Conservation (phyloP, 2,113 vertebrate species). For the Eretmochelys imbricata region DNA sequence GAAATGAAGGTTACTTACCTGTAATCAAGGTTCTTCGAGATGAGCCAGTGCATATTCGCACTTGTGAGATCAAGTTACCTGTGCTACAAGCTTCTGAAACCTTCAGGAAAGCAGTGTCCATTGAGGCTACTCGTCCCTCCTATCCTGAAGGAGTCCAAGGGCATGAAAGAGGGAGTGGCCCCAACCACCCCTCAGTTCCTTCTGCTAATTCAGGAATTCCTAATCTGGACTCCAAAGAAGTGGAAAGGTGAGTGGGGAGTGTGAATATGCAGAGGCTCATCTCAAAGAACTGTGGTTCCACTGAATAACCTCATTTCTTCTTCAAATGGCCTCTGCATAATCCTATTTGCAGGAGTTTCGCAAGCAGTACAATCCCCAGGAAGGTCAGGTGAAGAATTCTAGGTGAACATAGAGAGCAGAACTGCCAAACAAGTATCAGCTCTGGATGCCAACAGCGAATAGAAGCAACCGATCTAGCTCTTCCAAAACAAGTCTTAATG, state of each 20-base stretch:
- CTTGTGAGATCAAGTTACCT: not conserved
- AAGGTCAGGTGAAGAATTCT: too few relatives aligned
- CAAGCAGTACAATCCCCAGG: too few relatives aligned
- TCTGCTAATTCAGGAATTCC: not conserved
- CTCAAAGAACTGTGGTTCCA: not conserved
- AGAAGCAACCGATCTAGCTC: too few relatives aligned
- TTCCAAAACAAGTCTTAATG: too few relatives aligned
- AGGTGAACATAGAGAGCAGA: too few relatives aligned
- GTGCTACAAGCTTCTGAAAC: not conserved
- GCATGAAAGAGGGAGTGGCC: not conserved
- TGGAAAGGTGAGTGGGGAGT: not conserved
- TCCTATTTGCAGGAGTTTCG: too few relatives aligned
- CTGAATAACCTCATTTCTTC: too few relatives aligned
- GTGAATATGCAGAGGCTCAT: not conserved
- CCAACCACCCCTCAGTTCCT: not conserved
- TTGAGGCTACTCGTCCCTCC: not conserved
- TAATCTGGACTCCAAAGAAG: not conserved
- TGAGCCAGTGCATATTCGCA: not conserved
- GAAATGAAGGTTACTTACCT: not conserved
- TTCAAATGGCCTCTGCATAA: too few relatives aligned
- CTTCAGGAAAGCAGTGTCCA: not conserved
- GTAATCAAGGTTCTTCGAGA: not conserved
- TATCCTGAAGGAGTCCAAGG: not conserved
- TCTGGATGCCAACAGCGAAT: too few relatives aligned
- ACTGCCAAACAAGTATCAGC: too few relatives aligned